phyloP scores from a whole-genome alignment of 2,797 vertebrate species.

The Enteromius trimaculatus region DNA sequence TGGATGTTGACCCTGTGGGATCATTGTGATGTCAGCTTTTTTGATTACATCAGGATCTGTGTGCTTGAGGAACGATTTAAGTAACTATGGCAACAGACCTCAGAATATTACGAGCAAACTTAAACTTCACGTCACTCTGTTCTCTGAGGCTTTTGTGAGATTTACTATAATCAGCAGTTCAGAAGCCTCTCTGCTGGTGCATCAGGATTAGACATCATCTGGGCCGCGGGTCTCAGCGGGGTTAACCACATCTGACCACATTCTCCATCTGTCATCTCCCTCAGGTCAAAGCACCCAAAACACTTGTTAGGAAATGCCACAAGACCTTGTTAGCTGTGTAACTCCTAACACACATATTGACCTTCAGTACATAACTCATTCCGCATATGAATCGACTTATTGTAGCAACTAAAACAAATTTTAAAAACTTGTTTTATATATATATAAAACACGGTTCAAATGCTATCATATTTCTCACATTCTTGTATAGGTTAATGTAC shows the following conservation, averaged over 20 bases:
- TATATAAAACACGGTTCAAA: no score
- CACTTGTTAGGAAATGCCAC: background rate
- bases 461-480: no score
- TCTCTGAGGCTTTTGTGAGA: slow-evolving; percentile 30
- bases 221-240: background rate
- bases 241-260: slow-evolving; percentile 14
- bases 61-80: slow-evolving; percentile 47
- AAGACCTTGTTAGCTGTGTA: background rate
- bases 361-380: background rate
- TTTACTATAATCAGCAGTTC: slow-evolving; percentile 34
- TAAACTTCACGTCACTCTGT: slow-evolving; percentile 38
- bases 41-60: slow-evolving; percentile 52
- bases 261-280: slow-evolving; percentile 29
- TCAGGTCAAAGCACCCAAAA: background rate
- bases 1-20: slow-evolving; percentile 22
- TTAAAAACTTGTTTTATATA: no score
- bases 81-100: slow-evolving; percentile 48
- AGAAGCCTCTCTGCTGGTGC: slow-evolving; percentile 20
- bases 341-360: background rate
- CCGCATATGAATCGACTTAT: background rate
- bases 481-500: no score
- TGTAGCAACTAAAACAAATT: no score
- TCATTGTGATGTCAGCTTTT: slow-evolving; percentile 36
- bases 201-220: slow-evolving; percentile 31
- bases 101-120: slow-evolving; percentile 40